Evolutionary conservation across 2,113 vertebrate species (phyloP).

Genomic region (Planiliza haematocheilus): DNA sequence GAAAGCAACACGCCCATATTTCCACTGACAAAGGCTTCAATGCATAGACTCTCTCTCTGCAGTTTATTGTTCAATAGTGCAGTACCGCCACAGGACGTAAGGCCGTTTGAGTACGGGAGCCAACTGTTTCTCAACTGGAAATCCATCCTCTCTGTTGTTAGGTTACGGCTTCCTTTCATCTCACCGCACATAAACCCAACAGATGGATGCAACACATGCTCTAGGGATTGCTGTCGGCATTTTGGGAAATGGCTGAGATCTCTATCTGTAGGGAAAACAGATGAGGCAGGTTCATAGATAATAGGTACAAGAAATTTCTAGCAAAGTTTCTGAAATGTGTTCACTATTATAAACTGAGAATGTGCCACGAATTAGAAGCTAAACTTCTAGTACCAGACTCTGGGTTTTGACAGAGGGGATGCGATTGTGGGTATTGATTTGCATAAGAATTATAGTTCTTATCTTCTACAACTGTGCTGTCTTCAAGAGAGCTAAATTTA

Average conservation of each 20-base stretch:
- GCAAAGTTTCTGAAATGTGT: background rate
- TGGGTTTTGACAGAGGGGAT: too few species aligned
- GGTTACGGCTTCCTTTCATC: slow-evolving; percentile 36
- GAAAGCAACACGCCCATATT: slow-evolving; percentile 18
- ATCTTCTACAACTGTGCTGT: too few species aligned
- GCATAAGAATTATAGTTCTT: too few species aligned
- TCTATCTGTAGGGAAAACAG: slow-evolving; percentile 10
- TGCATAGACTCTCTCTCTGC: slow-evolving; percentile 7
- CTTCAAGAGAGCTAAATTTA: too few species aligned
- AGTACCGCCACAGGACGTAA: background rate
- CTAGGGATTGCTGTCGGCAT: slow-evolving; percentile 10
- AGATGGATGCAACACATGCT: slow-evolving; percentile 47
- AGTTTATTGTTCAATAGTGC: background rate
- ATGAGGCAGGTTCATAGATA: slow-evolving; percentile 29
- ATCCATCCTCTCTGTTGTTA: slow-evolving; percentile 30
- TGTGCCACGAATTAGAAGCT: too few species aligned
- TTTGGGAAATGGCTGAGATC: slow-evolving; percentile 39
- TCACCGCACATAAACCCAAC: slow-evolving; percentile 40
- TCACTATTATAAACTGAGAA: background rate
- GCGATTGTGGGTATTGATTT: too few species aligned
- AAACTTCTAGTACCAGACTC: too few species aligned
- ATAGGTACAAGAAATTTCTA: slow-evolving; percentile 6
- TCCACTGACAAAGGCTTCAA: slow-evolving; percentile 18
- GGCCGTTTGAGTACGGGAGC: slow-evolving; percentile 7
- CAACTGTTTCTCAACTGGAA: slow-evolving; percentile 25